These are phyloP conservation scores for Eristalis intricaria DNA, from an alignment of 2,888 invertebrate species.

Conservation along the genomic window DNA sequence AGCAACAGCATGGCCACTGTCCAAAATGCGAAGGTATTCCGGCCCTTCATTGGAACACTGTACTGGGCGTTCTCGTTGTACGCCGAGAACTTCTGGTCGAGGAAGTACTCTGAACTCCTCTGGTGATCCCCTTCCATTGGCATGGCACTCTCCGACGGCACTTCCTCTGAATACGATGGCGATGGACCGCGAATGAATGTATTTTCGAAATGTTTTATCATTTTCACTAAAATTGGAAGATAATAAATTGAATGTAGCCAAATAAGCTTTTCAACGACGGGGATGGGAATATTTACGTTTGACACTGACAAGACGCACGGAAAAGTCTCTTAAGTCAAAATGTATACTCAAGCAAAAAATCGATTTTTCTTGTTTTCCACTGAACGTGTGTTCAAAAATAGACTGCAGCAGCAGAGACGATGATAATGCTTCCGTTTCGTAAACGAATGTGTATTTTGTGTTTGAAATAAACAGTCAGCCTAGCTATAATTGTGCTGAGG, in stretches of 20 bases:
- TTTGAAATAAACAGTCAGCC: not conserved
- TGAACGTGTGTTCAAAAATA: conserved; percentile 41
- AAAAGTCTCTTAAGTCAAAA: not conserved
- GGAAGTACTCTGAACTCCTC: conserved; percentile 74
- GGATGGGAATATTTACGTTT: not conserved
- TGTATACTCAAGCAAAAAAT: not conserved
- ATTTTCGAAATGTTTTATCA: conserved; percentile 79
- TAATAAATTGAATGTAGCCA: not conserved
- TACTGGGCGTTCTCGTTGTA: conserved; percentile 71
- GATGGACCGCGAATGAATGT: conserved; percentile 80
- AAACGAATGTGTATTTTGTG: not conserved
- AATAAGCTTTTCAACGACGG: not conserved
- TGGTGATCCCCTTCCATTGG: conserved; percentile 74
- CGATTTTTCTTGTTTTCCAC: conserved; percentile 19
- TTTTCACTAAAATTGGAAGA: not conserved
- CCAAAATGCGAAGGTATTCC: conserved; percentile 89
- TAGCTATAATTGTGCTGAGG: not conserved
- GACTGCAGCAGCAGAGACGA: not conserved
- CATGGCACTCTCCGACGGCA: conserved; percentile 78
- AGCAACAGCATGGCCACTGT: conserved; percentile 87
- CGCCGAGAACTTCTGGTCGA: conserved; percentile 75
- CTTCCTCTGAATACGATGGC: conserved; percentile 80
- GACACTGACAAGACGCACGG: conserved; percentile 37
- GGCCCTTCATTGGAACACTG: conserved; percentile 74
- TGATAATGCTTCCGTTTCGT: not conserved